These are phyloP conservation scores for Euplagia quadripunctaria DNA, from an alignment of 2,888 invertebrate species.

Conservation along the genomic window DNA sequence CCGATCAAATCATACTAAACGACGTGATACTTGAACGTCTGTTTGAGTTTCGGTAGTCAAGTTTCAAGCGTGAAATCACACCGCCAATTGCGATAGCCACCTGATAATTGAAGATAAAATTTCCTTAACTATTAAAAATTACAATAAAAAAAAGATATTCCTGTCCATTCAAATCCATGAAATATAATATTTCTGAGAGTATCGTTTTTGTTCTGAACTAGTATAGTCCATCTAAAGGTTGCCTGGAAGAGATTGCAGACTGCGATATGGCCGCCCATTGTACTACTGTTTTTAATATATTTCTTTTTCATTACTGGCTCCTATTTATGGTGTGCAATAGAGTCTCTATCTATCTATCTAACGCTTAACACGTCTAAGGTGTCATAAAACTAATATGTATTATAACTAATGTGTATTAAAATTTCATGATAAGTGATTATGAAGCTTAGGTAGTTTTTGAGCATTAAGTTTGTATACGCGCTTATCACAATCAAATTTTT, in stretches of 20 bases:
- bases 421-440: constrained; percentile 52
- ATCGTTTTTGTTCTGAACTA: constrained; percentile 30
- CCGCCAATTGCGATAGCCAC: constrained; percentile 24
- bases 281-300: no score
- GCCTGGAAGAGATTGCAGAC: no score
- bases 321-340: no score
- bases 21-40: constrained; percentile 3
- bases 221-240: no score
- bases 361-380: no score
- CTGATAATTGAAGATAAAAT: constrained; percentile 25
- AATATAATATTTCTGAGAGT: constrained; percentile 43
- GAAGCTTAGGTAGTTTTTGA: constrained; percentile 34
- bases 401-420: constrained; percentile 52
- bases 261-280: no score
- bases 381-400: constrained; percentile 54
- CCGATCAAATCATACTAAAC: constrained; percentile 22
- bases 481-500: not conserved
- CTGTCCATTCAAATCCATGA: constrained; percentile 23
- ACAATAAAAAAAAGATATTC: constrained; percentile 25
- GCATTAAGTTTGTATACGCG: not conserved
- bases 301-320: no score
- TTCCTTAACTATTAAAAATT: constrained; percentile 37
- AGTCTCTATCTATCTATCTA: no score
- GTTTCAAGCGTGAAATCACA: constrained; percentile 24
- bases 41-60: constrained; percentile 28